Conservation (phyloP, 2,888 invertebrate species). For the Pelosia muscerda region DNA sequence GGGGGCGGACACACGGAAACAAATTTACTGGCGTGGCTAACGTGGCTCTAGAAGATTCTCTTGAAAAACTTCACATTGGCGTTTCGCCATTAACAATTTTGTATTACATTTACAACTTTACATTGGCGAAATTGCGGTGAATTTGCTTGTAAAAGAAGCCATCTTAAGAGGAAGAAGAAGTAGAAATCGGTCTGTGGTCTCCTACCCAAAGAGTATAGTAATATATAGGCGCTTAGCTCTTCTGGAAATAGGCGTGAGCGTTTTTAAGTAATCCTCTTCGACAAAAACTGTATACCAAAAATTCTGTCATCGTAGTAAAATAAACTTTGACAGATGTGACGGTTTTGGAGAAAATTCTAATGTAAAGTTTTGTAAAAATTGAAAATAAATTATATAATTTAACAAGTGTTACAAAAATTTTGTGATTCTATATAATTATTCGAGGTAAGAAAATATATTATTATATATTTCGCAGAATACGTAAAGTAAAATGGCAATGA, state of each 20-base stretch:
- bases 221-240: not conserved
- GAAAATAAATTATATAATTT: constrained; percentile 14
- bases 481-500: not conserved
- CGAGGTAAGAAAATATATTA: not conserved
- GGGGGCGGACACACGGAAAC: too few species aligned
- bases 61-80: too few species aligned
- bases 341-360: constrained; percentile 32
- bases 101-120: too few species aligned
- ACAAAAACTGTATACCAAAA: not conserved
- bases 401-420: constrained; percentile 6
- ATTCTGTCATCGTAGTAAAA: constrained; percentile 26
- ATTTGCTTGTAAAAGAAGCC: too few species aligned
- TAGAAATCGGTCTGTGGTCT: too few species aligned
- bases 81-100: too few species aligned
- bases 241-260: not conserved
- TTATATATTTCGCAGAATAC: not conserved
- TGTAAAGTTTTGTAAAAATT: constrained; percentile 24
- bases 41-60: too few species aligned
- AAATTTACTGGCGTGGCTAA: too few species aligned
- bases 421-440: not conserved
- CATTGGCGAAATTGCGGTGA: too few species aligned
- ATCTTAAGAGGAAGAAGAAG: too few species aligned
- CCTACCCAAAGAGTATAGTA: too few species aligned
- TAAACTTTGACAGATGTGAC: constrained; percentile 34
- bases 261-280: constrained; percentile 3